A percentile compares a stretch with the other conserved stretches of the same genome.
Conservation (phyloP, 2,888 invertebrate genomes). For the Thereva unica region DNA sequence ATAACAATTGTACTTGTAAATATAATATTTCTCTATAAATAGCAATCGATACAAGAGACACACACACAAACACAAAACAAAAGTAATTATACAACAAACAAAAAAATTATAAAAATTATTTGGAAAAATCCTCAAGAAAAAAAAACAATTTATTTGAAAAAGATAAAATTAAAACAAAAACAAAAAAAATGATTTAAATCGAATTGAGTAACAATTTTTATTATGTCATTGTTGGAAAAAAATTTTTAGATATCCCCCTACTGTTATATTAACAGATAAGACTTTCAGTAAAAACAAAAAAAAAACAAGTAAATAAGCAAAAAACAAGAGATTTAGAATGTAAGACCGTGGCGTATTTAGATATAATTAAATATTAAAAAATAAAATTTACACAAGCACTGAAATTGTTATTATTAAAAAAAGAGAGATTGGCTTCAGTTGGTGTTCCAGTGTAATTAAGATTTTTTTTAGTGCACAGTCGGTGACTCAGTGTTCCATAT, state of each 20-base stretch:
- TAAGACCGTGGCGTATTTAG: conserved; percentile 37
- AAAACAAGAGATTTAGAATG: conserved; percentile 20
- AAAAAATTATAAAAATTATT: too few relatives aligned
- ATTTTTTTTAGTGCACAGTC: too few relatives aligned
- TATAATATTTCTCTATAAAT: conserved; percentile 8
- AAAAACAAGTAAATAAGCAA: background rate
- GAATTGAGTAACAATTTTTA: conserved; percentile 25
- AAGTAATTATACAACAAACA: too few relatives aligned
- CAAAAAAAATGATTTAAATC: conserved; percentile 8
- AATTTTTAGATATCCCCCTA: conserved; percentile 28
- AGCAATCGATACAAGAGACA: background rate
- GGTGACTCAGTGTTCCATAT: too few relatives aligned
- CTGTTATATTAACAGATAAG: conserved; percentile 41
- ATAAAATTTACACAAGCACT: conserved; percentile 33
- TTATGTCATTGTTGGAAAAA: conserved; percentile 27
- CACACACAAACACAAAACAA: too few relatives aligned
- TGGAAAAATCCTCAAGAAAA: background rate
- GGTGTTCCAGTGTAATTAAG: too few relatives aligned
- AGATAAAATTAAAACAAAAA: conserved; percentile 5
- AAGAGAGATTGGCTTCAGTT: background rate
- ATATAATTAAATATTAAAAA: conserved; percentile 34
- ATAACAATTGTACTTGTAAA: background rate
- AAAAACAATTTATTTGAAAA: background rate
- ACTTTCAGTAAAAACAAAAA: conserved; percentile 22
- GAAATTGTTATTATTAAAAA: background rate